A percentile compares a stretch with the other conserved stretches of the same genome.
Conservation (phyloP, 2,888 invertebrate species). For the Stegana nigrithorax region DNA sequence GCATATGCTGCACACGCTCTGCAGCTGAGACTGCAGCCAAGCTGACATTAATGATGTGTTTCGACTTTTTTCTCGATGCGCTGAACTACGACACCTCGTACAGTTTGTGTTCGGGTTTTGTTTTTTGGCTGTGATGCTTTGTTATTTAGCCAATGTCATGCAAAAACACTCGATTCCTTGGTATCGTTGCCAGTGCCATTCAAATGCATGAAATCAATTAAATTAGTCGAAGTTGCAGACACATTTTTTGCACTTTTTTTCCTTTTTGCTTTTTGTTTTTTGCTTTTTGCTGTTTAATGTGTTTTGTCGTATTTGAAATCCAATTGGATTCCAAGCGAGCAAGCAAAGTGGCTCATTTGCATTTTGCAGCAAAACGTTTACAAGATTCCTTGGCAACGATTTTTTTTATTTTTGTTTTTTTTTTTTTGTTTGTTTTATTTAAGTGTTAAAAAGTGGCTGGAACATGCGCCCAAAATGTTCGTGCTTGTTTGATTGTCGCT, state of each 20-base stretch:
- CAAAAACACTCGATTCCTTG: no score
- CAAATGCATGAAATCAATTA: slow-evolving; percentile 46
- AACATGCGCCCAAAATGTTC: slow-evolving; percentile 55
- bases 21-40: neutral
- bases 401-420: no score
- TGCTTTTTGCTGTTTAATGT: neutral
- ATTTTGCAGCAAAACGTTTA: slow-evolving; percentile 38
- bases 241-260: slow-evolving; percentile 11
- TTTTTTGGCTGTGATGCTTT: no score
- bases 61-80: neutral
- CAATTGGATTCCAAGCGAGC: slow-evolving; percentile 40
- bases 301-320: slow-evolving; percentile 33
- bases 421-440: no score
- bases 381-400: slow-evolving; percentile 21
- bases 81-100: slow-evolving; percentile 2
- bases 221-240: slow-evolving; percentile 49
- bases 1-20: slow-evolving; percentile 7
- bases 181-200: neutral
- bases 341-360: slow-evolving; percentile 49
- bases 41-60: slow-evolving; percentile 18
- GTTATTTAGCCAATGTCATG: no score
- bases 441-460: slow-evolving; percentile 59
- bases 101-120: neutral
- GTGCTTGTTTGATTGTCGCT: no score
- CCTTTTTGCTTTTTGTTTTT: neutral